Base-by-base conservation (phyloP, 2,888 invertebrate genomes). In the Gerosis bhagava region DNA sequence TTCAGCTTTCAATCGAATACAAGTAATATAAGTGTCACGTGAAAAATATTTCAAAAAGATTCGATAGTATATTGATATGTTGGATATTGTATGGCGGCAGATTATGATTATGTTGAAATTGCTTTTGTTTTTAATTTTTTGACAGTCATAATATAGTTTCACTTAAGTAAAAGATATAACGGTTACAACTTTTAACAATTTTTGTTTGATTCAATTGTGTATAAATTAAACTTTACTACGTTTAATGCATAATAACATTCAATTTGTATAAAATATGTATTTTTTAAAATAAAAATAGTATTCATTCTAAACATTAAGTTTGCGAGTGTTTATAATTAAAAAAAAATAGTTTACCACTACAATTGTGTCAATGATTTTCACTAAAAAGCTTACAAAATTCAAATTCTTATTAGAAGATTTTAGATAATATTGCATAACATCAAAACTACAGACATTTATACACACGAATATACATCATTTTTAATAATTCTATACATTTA, bases 371-470 rank as follows among this genome's bases (percentile, higher is more conserved):
- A 63, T 54, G 49, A 49, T 54, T 37, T 36, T 48, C n/a, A 51
- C 48, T 68, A 69, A 60, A 66, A 77, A 72, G 73, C 72, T 65
- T 62, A 64, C 65, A 72, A 67, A 65, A 58, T 31, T 37, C 56
- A 51, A 50, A 56, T 36, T 36, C 50, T 49, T 57, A 67, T 60
- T n/a, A n/a, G n/a, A n/a, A 67, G 60, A 63, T 62, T 60, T 63
- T 73, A n/a, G n/a, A n/a, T 80, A 79, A 76, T 70, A 74, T 73
- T 75, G 72, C 74, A 72, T 75, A 76, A 80, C 75, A 73, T 62
- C 64, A 53, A 74, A 37, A n/a, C 67, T 74, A 70, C 56, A 11
- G 12, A 40, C n/a, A 50, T 51, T 56, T 55, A 60, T 53, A 59
- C 45, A 61, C 49, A 57, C 37, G 17, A 45, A 37, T 57, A 41